A percentile compares a stretch with the other conserved stretches of the same genome.
Conservation (phyloP, 1,140 invertebrate species). For the Helicoverpa armigera region DNA sequence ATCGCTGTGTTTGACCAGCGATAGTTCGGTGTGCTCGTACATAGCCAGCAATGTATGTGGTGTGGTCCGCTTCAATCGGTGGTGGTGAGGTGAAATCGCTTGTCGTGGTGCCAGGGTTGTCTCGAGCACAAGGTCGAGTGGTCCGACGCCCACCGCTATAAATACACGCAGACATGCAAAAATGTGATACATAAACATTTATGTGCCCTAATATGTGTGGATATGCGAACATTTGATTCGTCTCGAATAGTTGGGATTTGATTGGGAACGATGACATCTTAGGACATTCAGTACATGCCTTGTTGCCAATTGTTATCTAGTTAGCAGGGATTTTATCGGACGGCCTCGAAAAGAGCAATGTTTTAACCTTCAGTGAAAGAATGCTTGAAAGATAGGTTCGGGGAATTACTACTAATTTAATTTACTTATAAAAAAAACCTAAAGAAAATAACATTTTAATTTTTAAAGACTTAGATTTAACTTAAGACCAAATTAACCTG, state of each 20-base stretch:
- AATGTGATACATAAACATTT: constrained; percentile 73
- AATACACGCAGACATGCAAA: constrained; percentile 83
- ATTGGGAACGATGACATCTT: constrained; percentile 41
- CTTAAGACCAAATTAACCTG: too few species aligned
- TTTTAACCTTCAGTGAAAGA: too few species aligned
- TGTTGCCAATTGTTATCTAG: constrained; percentile 19
- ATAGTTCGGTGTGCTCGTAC: background rate
- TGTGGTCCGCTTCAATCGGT: constrained; percentile 8
- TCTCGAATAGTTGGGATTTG: constrained; percentile 46
- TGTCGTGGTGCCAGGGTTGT: constrained; percentile 65
- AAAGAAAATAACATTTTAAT: too few species aligned
- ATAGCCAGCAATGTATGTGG: constrained; percentile 60
- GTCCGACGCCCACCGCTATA: constrained; percentile 79
- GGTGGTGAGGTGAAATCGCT: constrained; percentile 54
- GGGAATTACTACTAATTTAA: too few species aligned
- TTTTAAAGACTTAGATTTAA: too few species aligned
- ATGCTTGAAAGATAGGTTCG: background rate
- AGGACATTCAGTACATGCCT: constrained; percentile 1
- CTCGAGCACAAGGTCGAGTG: constrained; percentile 79
- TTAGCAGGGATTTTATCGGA: background rate
- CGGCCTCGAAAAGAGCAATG: too few species aligned
- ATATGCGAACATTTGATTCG: constrained; percentile 50
- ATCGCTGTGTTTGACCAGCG: constrained; percentile 49
- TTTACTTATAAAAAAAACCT: too few species aligned
- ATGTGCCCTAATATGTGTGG: constrained; percentile 61